Conservation (phyloP, 2,113 vertebrate species). For the Limnothrissa miodon region DNA sequence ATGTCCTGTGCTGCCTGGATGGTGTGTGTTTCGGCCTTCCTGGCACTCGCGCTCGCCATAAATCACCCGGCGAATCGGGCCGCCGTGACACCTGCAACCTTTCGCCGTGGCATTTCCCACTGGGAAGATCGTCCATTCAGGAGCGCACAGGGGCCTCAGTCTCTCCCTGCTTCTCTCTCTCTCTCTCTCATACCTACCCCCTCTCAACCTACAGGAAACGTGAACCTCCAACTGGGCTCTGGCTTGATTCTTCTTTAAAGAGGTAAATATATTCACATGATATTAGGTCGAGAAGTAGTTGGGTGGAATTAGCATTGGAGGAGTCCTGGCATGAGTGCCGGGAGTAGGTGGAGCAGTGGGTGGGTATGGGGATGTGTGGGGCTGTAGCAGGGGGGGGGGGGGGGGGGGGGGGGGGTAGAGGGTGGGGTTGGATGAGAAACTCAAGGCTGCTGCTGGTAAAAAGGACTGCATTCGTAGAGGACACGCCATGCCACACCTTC, state of each 20-base stretch:
- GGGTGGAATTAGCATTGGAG: background rate
- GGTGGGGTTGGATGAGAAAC: too few species aligned
- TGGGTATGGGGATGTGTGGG: background rate
- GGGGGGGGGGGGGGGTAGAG: too few species aligned
- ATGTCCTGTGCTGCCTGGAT: slow-evolving; percentile 46
- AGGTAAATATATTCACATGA: background rate
- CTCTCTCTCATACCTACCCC: too few species aligned
- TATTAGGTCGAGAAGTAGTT: background rate
- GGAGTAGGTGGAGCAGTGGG: background rate
- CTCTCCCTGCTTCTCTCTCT: too few species aligned
- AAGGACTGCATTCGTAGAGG: background rate
- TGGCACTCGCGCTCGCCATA: slow-evolving; percentile 55
- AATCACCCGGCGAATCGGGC: slow-evolving; percentile 63
- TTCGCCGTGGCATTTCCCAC: slow-evolving; percentile 66
- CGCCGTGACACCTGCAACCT: slow-evolving; percentile 63
- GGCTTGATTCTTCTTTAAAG: background rate
- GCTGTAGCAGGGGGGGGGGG: background rate
- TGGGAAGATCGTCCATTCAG: slow-evolving; percentile 57
- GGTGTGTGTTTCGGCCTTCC: slow-evolving; percentile 44
- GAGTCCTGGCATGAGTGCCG: background rate
- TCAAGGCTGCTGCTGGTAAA: background rate
- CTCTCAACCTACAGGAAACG: too few species aligned
- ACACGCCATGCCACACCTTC: slow-evolving; percentile 8
- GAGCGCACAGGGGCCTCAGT: slow-evolving; percentile 34
- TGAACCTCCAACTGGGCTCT: background rate